Conservation (phyloP, 2,888 invertebrate genomes). For the Belgica antarctica region DNA sequence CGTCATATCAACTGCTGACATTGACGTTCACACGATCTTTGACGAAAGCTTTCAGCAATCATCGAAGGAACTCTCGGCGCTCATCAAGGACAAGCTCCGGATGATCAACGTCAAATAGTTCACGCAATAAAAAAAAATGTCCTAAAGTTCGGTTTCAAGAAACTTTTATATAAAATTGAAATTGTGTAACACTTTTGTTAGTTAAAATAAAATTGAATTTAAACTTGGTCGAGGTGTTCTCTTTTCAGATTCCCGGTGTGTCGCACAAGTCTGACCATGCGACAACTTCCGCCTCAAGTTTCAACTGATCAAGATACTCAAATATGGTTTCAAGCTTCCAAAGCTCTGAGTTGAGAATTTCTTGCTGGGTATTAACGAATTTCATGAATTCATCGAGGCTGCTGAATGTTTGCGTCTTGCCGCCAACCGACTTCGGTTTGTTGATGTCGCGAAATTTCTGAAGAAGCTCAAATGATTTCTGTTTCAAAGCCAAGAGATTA, state of each 20-base stretch:
- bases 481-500: background rate
- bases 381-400: background rate
- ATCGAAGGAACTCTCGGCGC: slow-evolving; percentile 18
- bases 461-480: background rate
- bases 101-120: slow-evolving; percentile 29
- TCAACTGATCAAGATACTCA: background rate
- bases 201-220: background rate
- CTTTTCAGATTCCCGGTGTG: background rate
- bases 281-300: background rate
- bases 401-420: background rate
- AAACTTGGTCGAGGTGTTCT: background rate
- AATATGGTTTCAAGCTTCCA: background rate
- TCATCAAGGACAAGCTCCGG: slow-evolving; percentile 37
- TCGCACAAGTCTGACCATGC: background rate
- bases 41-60: slow-evolving; percentile 36
- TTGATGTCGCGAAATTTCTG: background rate
- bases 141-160: too few species aligned
- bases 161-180: too few species aligned
- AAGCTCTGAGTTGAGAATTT: background rate
- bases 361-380: background rate
- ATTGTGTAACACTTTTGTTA: too few species aligned
- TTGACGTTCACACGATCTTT: slow-evolving; percentile 37
- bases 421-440: background rate
- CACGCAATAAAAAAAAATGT: background rate
- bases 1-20: slow-evolving; percentile 6